These are phyloP conservation scores for Steatocranus sp. DNA, from an alignment of 2,797 vertebrate species.

Conservation along the genomic window DNA sequence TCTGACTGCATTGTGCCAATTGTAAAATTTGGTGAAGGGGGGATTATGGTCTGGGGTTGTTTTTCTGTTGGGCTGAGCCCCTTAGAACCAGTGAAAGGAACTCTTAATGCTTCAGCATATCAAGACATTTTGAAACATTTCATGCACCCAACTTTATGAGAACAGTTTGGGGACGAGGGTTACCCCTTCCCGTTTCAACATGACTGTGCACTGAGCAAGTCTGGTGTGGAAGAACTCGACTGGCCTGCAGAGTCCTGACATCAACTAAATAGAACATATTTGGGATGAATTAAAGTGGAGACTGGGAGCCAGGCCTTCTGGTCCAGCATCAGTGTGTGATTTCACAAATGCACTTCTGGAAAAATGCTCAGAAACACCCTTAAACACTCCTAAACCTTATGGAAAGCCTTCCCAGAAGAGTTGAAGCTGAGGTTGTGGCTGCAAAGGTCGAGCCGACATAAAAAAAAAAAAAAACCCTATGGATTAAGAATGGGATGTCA, in stretches of 20 bases:
- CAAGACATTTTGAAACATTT: background rate
- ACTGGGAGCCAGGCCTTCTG: background rate
- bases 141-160: background rate
- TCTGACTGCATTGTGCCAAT: background rate
- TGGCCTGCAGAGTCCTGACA: background rate
- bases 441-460: accelerated
- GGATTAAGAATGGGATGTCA: background rate
- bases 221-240: background rate
- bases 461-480: accelerated
- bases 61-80: background rate
- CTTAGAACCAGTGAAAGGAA: background rate
- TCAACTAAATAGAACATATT: background rate
- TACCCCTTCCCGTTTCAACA: background rate
- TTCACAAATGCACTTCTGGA: background rate
- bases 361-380: background rate
- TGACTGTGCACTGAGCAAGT: background rate
- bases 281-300: background rate
- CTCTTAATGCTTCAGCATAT: background rate
- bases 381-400: background rate
- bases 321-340: background rate
- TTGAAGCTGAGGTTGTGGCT: background rate
- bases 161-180: background rate
- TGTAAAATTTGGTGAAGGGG: background rate
- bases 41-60: background rate
- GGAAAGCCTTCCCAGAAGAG: background rate